Evolutionary conservation across 2,888 invertebrate species (phyloP), one percentile per base, ranked within the genome.

Genomic region (Minunthozetes semirufus): DNA sequence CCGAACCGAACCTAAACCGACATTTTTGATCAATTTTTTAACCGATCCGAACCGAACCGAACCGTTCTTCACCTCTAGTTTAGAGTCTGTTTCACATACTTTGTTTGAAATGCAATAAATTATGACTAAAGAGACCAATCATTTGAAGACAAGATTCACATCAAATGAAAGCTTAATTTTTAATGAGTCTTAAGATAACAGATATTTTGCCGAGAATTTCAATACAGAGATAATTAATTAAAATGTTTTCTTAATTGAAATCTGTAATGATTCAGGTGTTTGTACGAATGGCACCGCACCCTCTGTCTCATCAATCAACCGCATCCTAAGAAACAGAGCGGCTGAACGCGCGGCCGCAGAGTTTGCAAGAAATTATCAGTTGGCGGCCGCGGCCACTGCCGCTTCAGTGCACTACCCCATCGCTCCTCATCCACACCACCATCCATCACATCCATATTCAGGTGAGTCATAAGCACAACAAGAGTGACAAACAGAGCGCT

Each of bases 281-380:
- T 98, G 97, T 84, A 93, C 93, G 56, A 94, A 94, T 82, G 91
- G 91, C 72, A 94, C 94, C 25, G 94, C 97, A 0, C 98, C 98
- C 0, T 95, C 94, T 72, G 96, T 97, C 3, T 94, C 94, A 81
- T 95, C 95, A 79, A 97, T 97, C 83, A 97, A 96, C 85, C 88
- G 98, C 80, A 98, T 98, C 81, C 86, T 98, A 74, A 86, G 98
- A 78, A 97, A 97, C 83, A 88, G 97, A 15, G 97, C 97, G 0
- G 96, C 97, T 0, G 97, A 98, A 83, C 86, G 96, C 8, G 96
- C 96, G 0, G 96, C 96, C 0, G 94, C 94, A 0, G 96, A 97
- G 84, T 94, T 97, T 80, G 94, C 95, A 0, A 86, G 94, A 81
- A 25, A 80, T 0, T 81, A 82, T 0, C 82, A 84, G 63, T 81